Evolutionary conservation across 2,113 vertebrate genomes (phyloP), one percentile per base, ranked within the genome.

Genomic region (Channa argus): DNA sequence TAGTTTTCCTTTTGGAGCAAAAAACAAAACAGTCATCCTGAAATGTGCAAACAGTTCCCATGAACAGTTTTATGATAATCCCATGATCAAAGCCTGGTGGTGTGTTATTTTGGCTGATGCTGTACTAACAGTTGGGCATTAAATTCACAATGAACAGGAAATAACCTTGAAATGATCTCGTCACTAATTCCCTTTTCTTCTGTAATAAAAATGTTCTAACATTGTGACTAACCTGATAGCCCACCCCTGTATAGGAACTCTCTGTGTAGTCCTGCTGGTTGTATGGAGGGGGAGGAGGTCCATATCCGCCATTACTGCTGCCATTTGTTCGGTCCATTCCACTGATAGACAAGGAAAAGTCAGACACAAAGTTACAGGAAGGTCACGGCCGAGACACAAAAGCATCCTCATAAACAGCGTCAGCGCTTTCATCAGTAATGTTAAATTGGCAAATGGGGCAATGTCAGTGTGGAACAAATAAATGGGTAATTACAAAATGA

Each of bases 401-500:
- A 12, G 46, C 54, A 24, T 54, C 24, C 11, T 45, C 52, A 52
- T 74, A 50, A 63, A 69, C 15, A 8, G 24, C 13, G 10, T 69
- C 63, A 43, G 50, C 1, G 10, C 59, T 78, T 86, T 83, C 56
- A 77, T 82, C 59, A 56, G 52, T 11, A 37, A 68, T 33, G 71
- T 36, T 54, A 54, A 83, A 79, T 51, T 71, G 76, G 47, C 73
- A 76, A 69, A 77, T 6, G 12, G 49, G 47, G 64, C 60, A 50
- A 75, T 64, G 79, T 86, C 83, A 82, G 50, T 7, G 53, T 62
- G 64, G 70, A 82, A 79, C 63, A 88, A 79, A 88, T 63, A 79
- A 73, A 82, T 70, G 61, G 65, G 59, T 77, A 72, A 79, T 91
- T 88, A 88, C 8, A 41, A 88, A 89, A 79, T 72, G 83, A 90